Conservation (phyloP, 1,140 invertebrate species). For the Mactra quadrangularis region DNA sequence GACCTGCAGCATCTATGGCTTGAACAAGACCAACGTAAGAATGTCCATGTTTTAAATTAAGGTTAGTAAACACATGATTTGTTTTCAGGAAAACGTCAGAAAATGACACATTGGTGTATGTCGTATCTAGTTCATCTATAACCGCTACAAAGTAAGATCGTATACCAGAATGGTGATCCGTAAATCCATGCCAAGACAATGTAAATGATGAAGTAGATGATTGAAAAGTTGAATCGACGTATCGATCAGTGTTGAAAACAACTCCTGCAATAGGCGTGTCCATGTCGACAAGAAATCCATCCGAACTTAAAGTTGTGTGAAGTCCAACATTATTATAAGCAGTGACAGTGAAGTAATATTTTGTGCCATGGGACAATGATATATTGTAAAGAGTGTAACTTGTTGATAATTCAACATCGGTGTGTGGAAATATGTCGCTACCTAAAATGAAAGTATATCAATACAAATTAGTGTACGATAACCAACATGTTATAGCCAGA, state of each 20-base stretch:
- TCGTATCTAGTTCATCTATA: background rate
- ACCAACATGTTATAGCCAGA: background rate
- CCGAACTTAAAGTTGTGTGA: slow-evolving; percentile 48
- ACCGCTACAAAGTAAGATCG: slow-evolving; percentile 52
- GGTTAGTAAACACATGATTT: slow-evolving; percentile 7
- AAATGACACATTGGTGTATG: background rate
- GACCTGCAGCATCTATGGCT: slow-evolving; percentile 62
- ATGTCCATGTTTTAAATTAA: slow-evolving; percentile 43
- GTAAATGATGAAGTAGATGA: slow-evolving; percentile 33
- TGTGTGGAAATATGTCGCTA: slow-evolving; percentile 36
- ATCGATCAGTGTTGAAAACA: slow-evolving; percentile 57
- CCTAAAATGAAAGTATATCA: slow-evolving; percentile 51
- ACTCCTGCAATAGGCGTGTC: slow-evolving; percentile 54
- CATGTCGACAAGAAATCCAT: slow-evolving; percentile 62
- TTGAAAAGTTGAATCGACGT: slow-evolving; percentile 38
- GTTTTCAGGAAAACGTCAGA: slow-evolving; percentile 36
- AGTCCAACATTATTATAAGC: slow-evolving; percentile 62
- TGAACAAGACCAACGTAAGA: slow-evolving; percentile 56
- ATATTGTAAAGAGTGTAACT: slow-evolving; percentile 10
- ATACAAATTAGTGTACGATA: background rate
- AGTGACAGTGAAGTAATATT: slow-evolving; percentile 63
- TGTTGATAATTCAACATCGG: slow-evolving; percentile 27
- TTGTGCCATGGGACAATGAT: slow-evolving; percentile 45
- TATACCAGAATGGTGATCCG: slow-evolving; percentile 60
- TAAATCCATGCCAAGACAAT: slow-evolving; percentile 66